These are phyloP conservation scores for Lepidocyrtoides sp. DNA, from an alignment of 2,888 invertebrate genomes.

Conservation along the genomic window DNA sequence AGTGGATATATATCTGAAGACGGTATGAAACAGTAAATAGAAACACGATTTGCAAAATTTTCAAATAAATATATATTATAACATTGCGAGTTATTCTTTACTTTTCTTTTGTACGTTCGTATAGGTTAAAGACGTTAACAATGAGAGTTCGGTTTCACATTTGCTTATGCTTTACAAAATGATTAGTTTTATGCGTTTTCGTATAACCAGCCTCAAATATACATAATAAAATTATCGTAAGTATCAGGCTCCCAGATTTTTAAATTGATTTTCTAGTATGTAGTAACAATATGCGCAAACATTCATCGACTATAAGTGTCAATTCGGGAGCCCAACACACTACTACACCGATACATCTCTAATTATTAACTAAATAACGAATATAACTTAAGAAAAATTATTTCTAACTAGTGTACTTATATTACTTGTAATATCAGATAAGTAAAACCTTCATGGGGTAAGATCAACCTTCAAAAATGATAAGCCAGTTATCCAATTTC, in stretches of 20 bases:
- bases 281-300: not conserved
- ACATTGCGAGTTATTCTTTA: constrained; percentile 28
- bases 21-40: too few species aligned
- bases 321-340: not conserved
- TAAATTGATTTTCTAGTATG: not conserved
- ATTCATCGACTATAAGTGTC: not conserved
- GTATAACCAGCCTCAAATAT: constrained; percentile 32
- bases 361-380: too few species aligned
- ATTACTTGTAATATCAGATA: not conserved
- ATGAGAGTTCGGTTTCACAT: constrained; percentile 27
- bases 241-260: not conserved
- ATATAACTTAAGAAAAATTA: too few species aligned
- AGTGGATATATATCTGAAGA: too few species aligned
- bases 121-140: constrained; percentile 51
- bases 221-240: not conserved
- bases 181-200: constrained; percentile 25
- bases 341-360: not conserved
- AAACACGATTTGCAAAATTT: not conserved
- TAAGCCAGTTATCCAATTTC: constrained; percentile 42
- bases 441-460: not conserved
- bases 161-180: not conserved
- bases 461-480: not conserved
- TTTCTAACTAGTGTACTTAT: too few species aligned
- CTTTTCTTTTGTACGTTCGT: constrained; percentile 61
- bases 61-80: not conserved